phyloP scores from a whole-genome alignment of 2,888 invertebrate species.

The Agonopterix arenella region DNA sequence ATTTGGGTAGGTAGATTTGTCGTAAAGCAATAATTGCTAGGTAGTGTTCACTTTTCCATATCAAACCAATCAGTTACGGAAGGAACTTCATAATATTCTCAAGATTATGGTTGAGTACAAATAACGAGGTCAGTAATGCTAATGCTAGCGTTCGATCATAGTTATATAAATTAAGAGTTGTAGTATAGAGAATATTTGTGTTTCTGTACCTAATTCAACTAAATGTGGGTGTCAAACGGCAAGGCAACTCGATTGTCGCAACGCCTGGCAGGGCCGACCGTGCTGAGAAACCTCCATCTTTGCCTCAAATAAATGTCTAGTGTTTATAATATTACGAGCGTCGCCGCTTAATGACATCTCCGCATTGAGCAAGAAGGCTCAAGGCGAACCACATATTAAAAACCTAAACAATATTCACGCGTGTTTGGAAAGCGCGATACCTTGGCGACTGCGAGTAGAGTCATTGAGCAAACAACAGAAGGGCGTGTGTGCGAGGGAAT shows the following conservation, averaged over 20 bases:
- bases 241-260: conserved; percentile 28
- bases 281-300: conserved; percentile 32
- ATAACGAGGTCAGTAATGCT: neutral
- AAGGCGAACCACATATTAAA: conserved; percentile 63
- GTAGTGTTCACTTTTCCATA: conserved; percentile 27
- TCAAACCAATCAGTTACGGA: conserved; percentile 29
- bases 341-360: conserved; percentile 49
- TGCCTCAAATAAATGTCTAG: conserved; percentile 44
- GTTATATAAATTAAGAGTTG: neutral
- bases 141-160: no score
- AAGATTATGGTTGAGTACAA: conserved; percentile 10
- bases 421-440: conserved; percentile 50
- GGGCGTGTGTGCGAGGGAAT: conserved; percentile 18
- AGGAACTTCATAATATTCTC: conserved; percentile 21
- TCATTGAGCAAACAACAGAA: neutral
- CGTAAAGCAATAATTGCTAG: neutral
- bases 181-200: neutral
- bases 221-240: conserved; percentile 24
- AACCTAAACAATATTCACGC: conserved; percentile 53
- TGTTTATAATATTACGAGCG: conserved; percentile 32
- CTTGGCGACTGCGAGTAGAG: conserved; percentile 24
- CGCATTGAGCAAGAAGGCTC: conserved; percentile 55
- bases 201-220: neutral
- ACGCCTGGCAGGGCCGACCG: conserved; percentile 23
- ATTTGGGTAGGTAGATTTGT: neutral